Percentiles rank a stretch among this genome's conserved stretches.
Evolutionary conservation across 2,113 vertebrate species (phyloP).

Genomic region (Monarcha castaneiventris): DNA sequence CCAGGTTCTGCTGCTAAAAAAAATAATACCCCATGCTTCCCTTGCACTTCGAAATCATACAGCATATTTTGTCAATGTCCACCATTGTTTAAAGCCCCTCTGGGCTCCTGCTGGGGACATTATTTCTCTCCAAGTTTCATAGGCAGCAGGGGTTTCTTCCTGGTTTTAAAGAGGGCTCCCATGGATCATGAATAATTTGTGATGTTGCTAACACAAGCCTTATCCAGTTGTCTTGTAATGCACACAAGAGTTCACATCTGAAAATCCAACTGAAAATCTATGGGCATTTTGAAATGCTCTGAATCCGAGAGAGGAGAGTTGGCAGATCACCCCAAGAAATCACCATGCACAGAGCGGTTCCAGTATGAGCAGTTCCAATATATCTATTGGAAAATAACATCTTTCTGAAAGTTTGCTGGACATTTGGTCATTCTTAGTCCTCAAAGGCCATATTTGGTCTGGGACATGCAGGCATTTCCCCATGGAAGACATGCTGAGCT

Average conservation of each 20-base stretch:
- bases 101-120: slow-evolving; percentile 22
- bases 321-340: not conserved
- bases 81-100: slow-evolving; percentile 15
- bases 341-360: not conserved
- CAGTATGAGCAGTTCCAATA: not conserved
- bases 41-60: not conserved
- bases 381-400: fast-evolving
- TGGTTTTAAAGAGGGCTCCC: slow-evolving; percentile 32
- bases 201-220: not conserved
- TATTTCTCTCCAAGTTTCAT: slow-evolving; percentile 11
- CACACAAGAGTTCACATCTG: not conserved
- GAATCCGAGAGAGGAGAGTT: not conserved
- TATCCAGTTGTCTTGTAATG: not conserved
- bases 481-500: not conserved
- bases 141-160: slow-evolving; percentile 22
- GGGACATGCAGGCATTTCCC: not conserved
- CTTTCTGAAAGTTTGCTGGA: not conserved
- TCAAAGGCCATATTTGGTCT: not conserved
- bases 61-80: slow-evolving; percentile 37
- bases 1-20: not conserved
- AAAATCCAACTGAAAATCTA: not conserved
- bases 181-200: slow-evolving; percentile 1
- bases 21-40: not conserved
- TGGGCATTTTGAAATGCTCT: not conserved
- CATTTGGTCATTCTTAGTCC: not conserved